A percentile compares a stretch with the other conserved stretches of the same genome.
These are phyloP conservation scores for Dryadula phaetusa DNA, from an alignment of 2,888 invertebrate species.

Conservation along the genomic window DNA sequence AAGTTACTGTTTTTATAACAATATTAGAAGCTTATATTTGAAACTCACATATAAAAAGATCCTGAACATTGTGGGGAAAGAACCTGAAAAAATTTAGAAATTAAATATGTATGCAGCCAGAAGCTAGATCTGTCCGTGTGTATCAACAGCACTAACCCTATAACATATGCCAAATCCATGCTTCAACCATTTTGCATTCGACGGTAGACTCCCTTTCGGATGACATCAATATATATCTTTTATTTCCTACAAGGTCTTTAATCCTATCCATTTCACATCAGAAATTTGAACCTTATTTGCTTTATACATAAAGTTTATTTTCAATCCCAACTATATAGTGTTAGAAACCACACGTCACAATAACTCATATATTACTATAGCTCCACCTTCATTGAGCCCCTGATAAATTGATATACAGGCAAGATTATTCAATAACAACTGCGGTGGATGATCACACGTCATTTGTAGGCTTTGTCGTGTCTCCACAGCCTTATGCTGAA, in stretches of 20 bases:
- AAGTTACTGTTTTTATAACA: too few species aligned
- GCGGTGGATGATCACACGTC: conserved; percentile 66
- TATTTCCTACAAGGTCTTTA: conserved; percentile 51
- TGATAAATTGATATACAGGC: conserved; percentile 81
- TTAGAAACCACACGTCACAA: conserved; percentile 60
- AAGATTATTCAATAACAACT: conserved; percentile 83
- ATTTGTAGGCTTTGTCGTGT: conserved; percentile 58
- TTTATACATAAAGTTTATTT: not conserved
- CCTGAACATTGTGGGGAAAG: too few species aligned
- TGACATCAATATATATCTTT: conserved; percentile 81
- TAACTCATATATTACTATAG: conserved; percentile 82
- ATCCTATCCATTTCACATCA: conserved; percentile 1
- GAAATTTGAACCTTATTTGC: conserved; percentile 29
- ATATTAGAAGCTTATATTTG: too few species aligned
- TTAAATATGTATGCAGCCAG: not conserved
- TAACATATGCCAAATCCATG: conserved; percentile 84
- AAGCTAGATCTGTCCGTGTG: conserved; percentile 52
- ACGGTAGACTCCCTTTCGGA: conserved; percentile 78
- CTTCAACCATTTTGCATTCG: conserved; percentile 82
- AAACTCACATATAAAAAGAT: too few species aligned
- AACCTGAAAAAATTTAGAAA: too few species aligned
- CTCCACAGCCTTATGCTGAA: conserved; percentile 53
- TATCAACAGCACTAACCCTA: conserved; percentile 72
- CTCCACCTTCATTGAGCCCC: conserved; percentile 82
- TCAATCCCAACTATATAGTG: conserved; percentile 31